Base-by-base conservation (phyloP, 2,888 invertebrate genomes). In the Belgica antarctica region DNA sequence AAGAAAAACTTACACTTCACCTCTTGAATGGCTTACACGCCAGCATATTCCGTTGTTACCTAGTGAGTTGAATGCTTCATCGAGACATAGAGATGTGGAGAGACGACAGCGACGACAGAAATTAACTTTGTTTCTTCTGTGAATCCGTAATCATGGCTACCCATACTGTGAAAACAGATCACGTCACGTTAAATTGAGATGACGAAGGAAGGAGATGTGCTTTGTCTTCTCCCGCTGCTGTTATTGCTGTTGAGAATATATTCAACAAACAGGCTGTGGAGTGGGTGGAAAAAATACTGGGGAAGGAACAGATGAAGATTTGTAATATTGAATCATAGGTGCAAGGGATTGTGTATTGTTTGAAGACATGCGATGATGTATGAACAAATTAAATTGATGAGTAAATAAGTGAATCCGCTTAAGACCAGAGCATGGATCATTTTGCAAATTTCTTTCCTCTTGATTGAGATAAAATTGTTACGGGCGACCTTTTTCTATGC, bases 341-440 rank as follows among this genome's bases (percentile, higher is more conserved):
- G 52, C 52, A 52, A 52, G 19, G 52, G 22, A 52, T 52, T 52
- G 24, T 52, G 27, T 36, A 4, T 34, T 62, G 36, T 62, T 34
- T 41, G 15, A 36, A 10, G 19, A 65, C 41, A 22, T 63, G 17
- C 19, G 31, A 34, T 63, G 63, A 36, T 63, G 36, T 36, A 36
- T 63, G 36, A 63, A 63, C 63, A 41, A 63, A 41, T 63, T 63
- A 63, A 63, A 63, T 63, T 63, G 63, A 63, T 47, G 47, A 61
- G 36, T n/a, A 34, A 63, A 36, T 36, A 12, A 17, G 41, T 10
- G 24, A 22, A 36, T 27, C 25, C 24, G 63, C 1, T 63, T 36
- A 41, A 63, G 41, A 8, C 52, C 12, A 41, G 15, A 41, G n/a
- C n/a, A n/a, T n/a, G 41, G 8, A 41, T 41, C 41, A 31, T 31